Conservation (phyloP, 2,888 invertebrate species). For the Parapristionchus giblindavisi region DNA sequence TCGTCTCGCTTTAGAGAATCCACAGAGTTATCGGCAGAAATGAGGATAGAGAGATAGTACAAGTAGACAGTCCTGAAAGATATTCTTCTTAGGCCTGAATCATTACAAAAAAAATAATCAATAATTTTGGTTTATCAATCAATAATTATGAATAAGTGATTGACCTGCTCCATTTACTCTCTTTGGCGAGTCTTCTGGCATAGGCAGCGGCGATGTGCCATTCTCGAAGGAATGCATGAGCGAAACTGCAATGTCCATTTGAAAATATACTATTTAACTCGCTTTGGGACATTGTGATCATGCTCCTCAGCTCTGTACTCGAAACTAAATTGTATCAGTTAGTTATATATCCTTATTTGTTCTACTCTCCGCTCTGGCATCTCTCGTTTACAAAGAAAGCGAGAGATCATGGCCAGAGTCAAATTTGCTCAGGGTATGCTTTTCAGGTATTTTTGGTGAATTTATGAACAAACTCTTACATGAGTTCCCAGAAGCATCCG, state of each 20-base stretch:
- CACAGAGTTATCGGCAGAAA: constrained; percentile 71
- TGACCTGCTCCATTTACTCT: constrained; percentile 87
- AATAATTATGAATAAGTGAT: constrained; percentile 21
- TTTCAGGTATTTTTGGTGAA: no score
- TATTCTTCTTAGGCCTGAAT: background rate
- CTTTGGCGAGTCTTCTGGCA: constrained; percentile 78
- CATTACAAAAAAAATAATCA: background rate
- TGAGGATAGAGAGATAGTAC: constrained; percentile 86
- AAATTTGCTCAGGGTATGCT: no score
- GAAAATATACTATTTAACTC: background rate
- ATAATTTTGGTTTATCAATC: constrained; percentile 3
- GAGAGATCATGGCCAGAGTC: no score
- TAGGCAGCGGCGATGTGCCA: constrained; percentile 66
- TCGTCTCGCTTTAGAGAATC: constrained; percentile 47
- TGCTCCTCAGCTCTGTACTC: no score
- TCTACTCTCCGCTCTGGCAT: no score
- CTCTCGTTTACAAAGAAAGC: no score
- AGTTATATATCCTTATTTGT: no score
- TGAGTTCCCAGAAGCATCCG: constrained; percentile 90
- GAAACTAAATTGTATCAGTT: no score
- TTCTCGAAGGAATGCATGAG: constrained; percentile 58
- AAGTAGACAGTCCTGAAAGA: constrained; percentile 77
- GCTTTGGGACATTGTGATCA: no score
- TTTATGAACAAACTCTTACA: constrained; percentile 70
- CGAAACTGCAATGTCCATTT: constrained; percentile 52